phyloP scores from a whole-genome alignment of 2,888 invertebrate species.

The Xiphydria camelus region DNA sequence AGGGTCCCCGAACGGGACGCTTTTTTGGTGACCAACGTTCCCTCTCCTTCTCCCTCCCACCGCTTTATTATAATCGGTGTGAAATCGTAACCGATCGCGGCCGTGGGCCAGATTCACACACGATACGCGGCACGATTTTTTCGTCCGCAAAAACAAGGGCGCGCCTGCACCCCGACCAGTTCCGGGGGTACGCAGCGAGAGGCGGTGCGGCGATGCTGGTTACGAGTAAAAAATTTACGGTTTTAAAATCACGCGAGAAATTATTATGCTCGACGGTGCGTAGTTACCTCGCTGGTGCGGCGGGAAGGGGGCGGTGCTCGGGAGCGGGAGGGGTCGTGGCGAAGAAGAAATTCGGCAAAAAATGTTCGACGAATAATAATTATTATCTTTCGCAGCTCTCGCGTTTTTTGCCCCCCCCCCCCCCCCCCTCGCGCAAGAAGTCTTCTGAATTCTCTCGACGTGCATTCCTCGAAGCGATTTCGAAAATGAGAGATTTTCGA shows the following conservation, averaged over 20 bases:
- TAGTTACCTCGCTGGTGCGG: background rate
- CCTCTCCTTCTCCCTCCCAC: slow-evolving; percentile 11
- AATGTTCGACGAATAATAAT: too few species aligned
- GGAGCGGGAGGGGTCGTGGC: background rate
- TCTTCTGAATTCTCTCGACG: too few species aligned
- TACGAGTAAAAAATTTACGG: slow-evolving; percentile 55
- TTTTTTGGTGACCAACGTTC: slow-evolving; percentile 21
- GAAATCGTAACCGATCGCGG: slow-evolving; percentile 58
- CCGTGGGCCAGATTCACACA: slow-evolving; percentile 20
- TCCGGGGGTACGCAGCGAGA: slow-evolving; percentile 4
- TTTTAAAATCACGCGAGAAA: slow-evolving; percentile 58
- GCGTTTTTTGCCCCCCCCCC: too few species aligned
- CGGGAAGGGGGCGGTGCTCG: background rate
- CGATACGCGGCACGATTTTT: slow-evolving; percentile 40
- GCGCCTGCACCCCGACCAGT: slow-evolving; percentile 5
- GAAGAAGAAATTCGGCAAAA: too few species aligned
- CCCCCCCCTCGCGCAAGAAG: too few species aligned
- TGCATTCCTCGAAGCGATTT: background rate
- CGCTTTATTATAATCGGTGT: slow-evolving; percentile 56
- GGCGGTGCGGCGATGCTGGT: slow-evolving; percentile 24
- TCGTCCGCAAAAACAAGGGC: slow-evolving; percentile 37
- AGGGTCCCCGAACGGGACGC: slow-evolving; percentile 41
- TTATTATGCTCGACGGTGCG: slow-evolving; percentile 44
- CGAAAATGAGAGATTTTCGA: background rate
- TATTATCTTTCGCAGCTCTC: too few species aligned